phyloP scores from a whole-genome alignment of 1,140 invertebrate genomes.

The Kradibia gibbosae region DNA sequence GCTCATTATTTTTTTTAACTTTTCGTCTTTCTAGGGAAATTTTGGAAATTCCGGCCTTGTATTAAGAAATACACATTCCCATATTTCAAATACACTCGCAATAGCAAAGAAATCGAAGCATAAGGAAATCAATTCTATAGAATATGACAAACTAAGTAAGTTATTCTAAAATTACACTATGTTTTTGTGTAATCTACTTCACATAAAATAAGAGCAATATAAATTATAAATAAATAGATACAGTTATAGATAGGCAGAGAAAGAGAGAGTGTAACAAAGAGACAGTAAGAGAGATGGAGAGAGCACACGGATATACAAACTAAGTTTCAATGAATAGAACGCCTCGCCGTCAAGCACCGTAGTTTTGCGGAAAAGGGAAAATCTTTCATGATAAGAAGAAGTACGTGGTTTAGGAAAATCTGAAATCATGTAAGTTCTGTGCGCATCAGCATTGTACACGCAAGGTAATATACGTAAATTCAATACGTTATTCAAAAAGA shows the following conservation, averaged over 20 bases:
- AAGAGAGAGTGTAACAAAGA: neutral
- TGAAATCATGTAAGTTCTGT: constrained; percentile 37
- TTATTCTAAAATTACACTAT: neutral
- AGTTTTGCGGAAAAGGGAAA: constrained; percentile 32
- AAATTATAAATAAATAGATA: neutral
- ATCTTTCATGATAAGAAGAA: constrained; percentile 19
- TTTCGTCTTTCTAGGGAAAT: constrained; percentile 1
- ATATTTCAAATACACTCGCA: neutral
- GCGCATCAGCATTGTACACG: neutral
- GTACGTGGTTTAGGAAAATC: constrained; percentile 37
- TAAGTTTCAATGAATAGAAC: constrained; percentile 16
- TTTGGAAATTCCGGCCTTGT: neutral
- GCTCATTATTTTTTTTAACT: neutral
- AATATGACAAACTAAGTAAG: neutral
- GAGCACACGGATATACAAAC: neutral
- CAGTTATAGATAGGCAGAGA: neutral
- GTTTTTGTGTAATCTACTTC: constrained; percentile 15
- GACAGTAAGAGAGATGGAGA: constrained; percentile 8
- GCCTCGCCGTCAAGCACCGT: constrained; percentile 24
- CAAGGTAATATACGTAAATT: neutral
- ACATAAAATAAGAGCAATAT: neutral
- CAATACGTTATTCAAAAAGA: constrained; percentile 3
- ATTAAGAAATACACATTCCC: neutral
- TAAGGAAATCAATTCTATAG: constrained; percentile 23
- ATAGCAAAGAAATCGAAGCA: neutral